A percentile compares a stretch with the other conserved stretches of the same genome.
Evolutionary conservation across 2,888 invertebrate genomes (phyloP).

Genomic region (Drosophila meridionalis): DNA sequence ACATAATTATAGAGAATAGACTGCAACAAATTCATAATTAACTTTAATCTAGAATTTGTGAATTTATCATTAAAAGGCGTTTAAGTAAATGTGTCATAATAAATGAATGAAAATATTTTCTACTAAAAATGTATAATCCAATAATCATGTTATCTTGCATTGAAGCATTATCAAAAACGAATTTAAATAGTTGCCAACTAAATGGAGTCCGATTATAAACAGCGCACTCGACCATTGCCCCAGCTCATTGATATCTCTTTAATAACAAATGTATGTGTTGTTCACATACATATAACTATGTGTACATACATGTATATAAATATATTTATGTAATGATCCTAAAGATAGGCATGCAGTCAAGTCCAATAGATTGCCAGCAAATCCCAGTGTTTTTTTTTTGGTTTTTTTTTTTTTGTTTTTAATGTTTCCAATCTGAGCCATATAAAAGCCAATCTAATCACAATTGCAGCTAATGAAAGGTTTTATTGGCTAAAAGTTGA

Average conservation of each 20-base stretch:
- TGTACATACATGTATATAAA: background rate
- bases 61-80: background rate
- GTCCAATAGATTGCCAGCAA: slow-evolving; percentile 23
- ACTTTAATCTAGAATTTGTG: background rate
- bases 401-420: background rate
- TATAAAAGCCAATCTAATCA: slow-evolving; percentile 51
- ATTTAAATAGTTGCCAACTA: slow-evolving; percentile 34
- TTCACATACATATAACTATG: background rate
- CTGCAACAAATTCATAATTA: no score
- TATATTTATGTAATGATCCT: slow-evolving; percentile 46
- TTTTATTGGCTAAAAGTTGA: background rate
- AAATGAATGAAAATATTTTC: no score
- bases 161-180: background rate
- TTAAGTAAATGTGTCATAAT: background rate
- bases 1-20: no score
- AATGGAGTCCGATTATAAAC: slow-evolving; percentile 17
- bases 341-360: slow-evolving; percentile 38
- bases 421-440: slow-evolving; percentile 30
- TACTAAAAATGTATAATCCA: background rate
- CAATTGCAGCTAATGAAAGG: slow-evolving; percentile 27
- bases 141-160: background rate
- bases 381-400: slow-evolving; percentile 14
- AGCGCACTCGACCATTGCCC: slow-evolving; percentile 57
- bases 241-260: slow-evolving; percentile 27
- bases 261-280: background rate